These are phyloP conservation scores for Catostylus mosaicus DNA, from an alignment of 30 jellyfish, hydroid and myxozoan species.

Conservation along the genomic window DNA sequence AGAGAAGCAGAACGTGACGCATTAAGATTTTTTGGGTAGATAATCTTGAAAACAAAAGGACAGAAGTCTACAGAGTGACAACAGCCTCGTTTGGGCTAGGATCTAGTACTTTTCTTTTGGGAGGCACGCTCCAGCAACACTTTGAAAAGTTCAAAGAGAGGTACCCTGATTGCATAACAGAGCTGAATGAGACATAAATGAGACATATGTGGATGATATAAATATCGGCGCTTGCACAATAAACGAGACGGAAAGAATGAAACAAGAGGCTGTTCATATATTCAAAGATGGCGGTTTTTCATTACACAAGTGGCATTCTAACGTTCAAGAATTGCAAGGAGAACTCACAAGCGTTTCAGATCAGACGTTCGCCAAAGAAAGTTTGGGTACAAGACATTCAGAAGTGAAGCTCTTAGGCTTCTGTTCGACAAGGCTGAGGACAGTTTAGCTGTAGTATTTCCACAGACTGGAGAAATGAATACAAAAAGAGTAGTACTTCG, in stretches of 20 bases:
- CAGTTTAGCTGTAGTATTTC: constrained; percentile 52
- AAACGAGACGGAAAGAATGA: constrained; percentile 13
- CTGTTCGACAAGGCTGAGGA: constrained; percentile 71
- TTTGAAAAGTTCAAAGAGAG: constrained; percentile 14
- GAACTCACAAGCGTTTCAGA: neutral
- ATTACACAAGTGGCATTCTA: constrained; percentile 73
- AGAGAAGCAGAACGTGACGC: constrained; percentile 64
- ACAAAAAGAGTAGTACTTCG: constrained; percentile 53
- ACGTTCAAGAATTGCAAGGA: constrained; percentile 35
- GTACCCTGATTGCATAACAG: constrained; percentile 35
- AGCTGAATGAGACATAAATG: constrained; percentile 38
- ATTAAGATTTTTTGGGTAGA: constrained; percentile 49
- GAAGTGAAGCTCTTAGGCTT: constrained; percentile 70
- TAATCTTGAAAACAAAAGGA: constrained; percentile 32
- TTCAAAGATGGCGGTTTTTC: constrained; percentile 54
- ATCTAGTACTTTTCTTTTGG: constrained; percentile 57
- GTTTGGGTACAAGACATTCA: constrained; percentile 39
- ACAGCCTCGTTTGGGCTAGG: constrained; percentile 63
- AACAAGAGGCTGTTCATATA: constrained; percentile 30
- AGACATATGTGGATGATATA: constrained; percentile 62
- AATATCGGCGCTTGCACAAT: constrained; percentile 17
- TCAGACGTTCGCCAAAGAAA: constrained; percentile 66
- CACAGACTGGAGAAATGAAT: neutral
- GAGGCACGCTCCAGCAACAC: constrained; percentile 61
- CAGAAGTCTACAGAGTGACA: constrained; percentile 44